These are phyloP conservation scores for Diplodus puntazzo DNA, from an alignment of 2,797 vertebrate genomes.

Conservation along the genomic window DNA sequence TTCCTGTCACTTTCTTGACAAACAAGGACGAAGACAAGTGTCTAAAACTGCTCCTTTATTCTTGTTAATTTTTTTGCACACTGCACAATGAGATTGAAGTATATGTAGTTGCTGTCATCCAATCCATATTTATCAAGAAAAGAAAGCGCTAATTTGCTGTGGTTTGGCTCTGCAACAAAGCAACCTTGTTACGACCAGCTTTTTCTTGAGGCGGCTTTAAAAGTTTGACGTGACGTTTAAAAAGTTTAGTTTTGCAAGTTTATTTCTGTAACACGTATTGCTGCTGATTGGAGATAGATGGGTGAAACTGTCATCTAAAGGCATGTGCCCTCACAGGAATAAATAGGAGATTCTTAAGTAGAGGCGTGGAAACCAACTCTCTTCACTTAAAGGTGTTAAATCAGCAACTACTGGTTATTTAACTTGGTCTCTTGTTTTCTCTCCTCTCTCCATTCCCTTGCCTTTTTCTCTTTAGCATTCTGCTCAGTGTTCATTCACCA, in stretches of 20 bases:
- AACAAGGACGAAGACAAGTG: not conserved
- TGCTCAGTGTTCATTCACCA: conserved; percentile 24
- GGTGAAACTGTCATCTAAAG: not conserved
- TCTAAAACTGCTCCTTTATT: conserved; percentile 10
- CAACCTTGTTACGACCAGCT: conserved; percentile 18
- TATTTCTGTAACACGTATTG: conserved; percentile 5
- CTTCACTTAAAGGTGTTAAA: conserved; percentile 36
- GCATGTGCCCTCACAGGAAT: not conserved
- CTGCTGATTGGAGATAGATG: conserved; percentile 7
- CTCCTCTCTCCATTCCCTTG: conserved; percentile 1
- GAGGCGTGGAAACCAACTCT: conserved; percentile 11
- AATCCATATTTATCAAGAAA: not conserved
- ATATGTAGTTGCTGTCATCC: not conserved
- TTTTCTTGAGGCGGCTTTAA: conserved; percentile 1
- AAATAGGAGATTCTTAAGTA: not conserved
- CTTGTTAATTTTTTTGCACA: conserved; percentile 38
- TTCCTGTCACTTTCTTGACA: not conserved
- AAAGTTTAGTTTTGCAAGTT: conserved; percentile 1
- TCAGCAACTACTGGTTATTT: conserved; percentile 41
- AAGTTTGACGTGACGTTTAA: conserved; percentile 6
- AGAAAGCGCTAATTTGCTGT: conserved; percentile 6
- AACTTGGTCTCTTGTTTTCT: conserved; percentile 17
- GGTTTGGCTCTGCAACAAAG: conserved; percentile 27
- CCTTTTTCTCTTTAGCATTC: conserved; percentile 48
- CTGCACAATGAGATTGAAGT: conserved; percentile 14